Evolutionary conservation across 2,888 invertebrate genomes (phyloP).

Genomic region (Anaspis maculata): DNA sequence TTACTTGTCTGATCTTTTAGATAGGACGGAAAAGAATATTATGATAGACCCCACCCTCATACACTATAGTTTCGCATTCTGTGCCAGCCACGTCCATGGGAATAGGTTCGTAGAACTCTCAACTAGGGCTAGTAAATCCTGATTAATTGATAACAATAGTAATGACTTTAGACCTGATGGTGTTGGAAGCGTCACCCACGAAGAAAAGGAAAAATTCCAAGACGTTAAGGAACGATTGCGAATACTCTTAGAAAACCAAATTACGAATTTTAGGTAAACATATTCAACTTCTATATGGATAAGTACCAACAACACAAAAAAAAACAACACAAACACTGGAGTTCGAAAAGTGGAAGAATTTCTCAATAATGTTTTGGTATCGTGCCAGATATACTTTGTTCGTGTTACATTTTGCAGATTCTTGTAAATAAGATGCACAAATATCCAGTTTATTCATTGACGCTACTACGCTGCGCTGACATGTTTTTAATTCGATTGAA

Average conservation of each 20-base stretch:
- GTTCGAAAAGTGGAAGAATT: no score
- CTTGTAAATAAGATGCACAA: no score
- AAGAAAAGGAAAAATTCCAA: slow-evolving; percentile 96
- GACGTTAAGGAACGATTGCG: slow-evolving; percentile 94
- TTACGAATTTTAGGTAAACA: slow-evolving; percentile 89
- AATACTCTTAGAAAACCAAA: slow-evolving; percentile 91
- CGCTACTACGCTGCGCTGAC: no score
- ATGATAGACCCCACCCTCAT: slow-evolving; percentile 98
- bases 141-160: slow-evolving; percentile 43
- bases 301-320: slow-evolving; percentile 9
- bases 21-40: slow-evolving; percentile 82
- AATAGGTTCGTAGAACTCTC: slow-evolving; percentile 66
- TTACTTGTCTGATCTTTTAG: slow-evolving; percentile 90
- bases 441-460: no score
- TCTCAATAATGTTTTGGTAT: no score
- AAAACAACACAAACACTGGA: slow-evolving; percentile 1
- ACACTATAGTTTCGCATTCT: slow-evolving; percentile 99
- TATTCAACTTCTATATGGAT: slow-evolving; percentile 5
- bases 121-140: slow-evolving; percentile 23
- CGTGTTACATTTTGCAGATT: no score
- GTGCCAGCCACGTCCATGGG: slow-evolving; percentile 98
- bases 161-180: slow-evolving; percentile 82
- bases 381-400: no score
- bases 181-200: slow-evolving; percentile 95
- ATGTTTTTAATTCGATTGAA: no score